phyloP scores from a whole-genome alignment of 2,113 vertebrate genomes.

The Plestiodon gilberti region DNA sequence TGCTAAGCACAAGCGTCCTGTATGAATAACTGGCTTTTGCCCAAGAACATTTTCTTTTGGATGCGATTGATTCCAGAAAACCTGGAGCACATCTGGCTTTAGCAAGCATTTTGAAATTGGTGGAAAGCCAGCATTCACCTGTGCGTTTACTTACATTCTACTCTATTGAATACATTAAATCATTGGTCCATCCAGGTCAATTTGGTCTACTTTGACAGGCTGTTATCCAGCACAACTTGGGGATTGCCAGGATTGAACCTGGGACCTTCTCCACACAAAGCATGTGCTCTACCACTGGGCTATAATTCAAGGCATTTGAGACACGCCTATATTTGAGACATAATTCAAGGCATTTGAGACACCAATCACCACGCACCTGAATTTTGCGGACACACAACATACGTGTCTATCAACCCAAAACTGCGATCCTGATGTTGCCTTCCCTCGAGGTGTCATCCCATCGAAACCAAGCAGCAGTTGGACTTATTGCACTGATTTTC shows the following conservation, averaged over 20 bases:
- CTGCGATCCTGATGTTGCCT: not conserved
- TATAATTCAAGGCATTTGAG: too few relatives aligned
- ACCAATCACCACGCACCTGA: not conserved
- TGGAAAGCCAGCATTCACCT: too few relatives aligned
- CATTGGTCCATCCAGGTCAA: too few relatives aligned
- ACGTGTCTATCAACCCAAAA: not conserved
- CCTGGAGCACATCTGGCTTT: conserved; percentile 41
- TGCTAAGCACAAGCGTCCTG: conserved; percentile 42
- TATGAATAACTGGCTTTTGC: conserved; percentile 23
- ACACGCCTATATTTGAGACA: rapidly evolving
- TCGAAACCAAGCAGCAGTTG: not conserved
- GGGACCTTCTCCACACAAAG: too few relatives aligned
- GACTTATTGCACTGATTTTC: not conserved
- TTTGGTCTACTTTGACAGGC: too few relatives aligned
- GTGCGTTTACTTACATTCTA: too few relatives aligned
- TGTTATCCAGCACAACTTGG: too few relatives aligned
- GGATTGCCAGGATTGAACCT: too few relatives aligned
- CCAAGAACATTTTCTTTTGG: conserved; percentile 18
- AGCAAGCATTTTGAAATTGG: not conserved
- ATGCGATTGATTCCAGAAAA: conserved; percentile 34
- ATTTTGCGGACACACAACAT: not conserved
- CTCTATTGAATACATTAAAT: too few relatives aligned
- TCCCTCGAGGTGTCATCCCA: not conserved
- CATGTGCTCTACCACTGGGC: too few relatives aligned
- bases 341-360: too few relatives aligned